phyloP scores from a whole-genome alignment of 1,140 invertebrate species.

The Pissodes strobi region DNA sequence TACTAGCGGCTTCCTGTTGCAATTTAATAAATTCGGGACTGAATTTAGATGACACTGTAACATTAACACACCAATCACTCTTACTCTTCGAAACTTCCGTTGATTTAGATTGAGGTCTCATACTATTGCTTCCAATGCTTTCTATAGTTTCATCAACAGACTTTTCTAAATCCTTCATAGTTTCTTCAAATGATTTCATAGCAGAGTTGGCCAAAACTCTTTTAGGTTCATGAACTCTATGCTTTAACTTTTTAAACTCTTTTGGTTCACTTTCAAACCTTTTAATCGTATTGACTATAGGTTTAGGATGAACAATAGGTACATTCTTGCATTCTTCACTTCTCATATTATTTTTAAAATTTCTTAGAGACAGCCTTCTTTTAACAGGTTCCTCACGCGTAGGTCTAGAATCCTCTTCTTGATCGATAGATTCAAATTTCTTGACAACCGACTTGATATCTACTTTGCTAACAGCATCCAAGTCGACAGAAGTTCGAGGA shows the following conservation, averaged over 20 bases:
- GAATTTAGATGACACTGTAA: constrained; percentile 39
- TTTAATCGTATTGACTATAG: constrained; percentile 31
- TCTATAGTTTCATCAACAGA: constrained; percentile 36
- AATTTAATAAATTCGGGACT: constrained; percentile 37
- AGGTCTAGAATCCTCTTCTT: constrained; percentile 17
- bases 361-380: constrained; percentile 33
- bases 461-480: constrained; percentile 49
- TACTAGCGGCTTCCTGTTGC: not conserved
- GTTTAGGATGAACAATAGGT: constrained; percentile 20
- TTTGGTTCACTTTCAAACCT: constrained; percentile 31
- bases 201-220: constrained; percentile 1
- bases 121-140: constrained; percentile 20
- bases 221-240: constrained; percentile 7
- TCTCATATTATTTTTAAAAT: constrained; percentile 4
- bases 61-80: constrained; percentile 42
- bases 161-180: constrained; percentile 45
- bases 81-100: constrained; percentile 15
- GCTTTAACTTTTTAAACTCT: constrained; percentile 15
- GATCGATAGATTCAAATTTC: constrained; percentile 51
- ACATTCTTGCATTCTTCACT: not conserved
- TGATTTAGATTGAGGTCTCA: too few species aligned
- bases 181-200: constrained; percentile 28
- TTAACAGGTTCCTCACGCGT: constrained; percentile 24
- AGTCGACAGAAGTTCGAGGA: constrained; percentile 7
- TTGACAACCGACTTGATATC: constrained; percentile 51